Conservation (phyloP, 2,888 invertebrate genomes). For the Erpobdella octoculata region DNA sequence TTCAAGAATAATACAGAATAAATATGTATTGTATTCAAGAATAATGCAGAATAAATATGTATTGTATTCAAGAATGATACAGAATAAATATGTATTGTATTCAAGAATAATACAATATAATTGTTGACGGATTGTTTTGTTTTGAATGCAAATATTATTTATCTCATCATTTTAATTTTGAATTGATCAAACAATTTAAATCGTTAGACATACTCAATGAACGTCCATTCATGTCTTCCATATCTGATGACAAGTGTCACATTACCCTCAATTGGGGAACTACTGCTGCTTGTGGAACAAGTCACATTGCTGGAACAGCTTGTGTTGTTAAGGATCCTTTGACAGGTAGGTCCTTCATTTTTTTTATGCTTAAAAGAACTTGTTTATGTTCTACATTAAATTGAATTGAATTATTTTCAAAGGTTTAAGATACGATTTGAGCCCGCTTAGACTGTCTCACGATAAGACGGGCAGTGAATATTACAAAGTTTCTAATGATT, state of each 20-base stretch:
- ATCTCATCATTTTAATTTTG: too few species aligned
- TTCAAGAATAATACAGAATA: too few species aligned
- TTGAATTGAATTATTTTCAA: neutral
- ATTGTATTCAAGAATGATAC: too few species aligned
- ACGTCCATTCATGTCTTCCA: too few species aligned
- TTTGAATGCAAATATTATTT: too few species aligned
- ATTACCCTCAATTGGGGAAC: constrained; percentile 13
- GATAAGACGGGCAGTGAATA: neutral
- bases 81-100: too few species aligned
- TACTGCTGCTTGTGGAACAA: constrained; percentile 4
- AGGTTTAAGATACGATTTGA: constrained; percentile 21
- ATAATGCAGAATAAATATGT: too few species aligned
- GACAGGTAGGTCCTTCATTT: constrained; percentile 4
- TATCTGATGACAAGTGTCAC: constrained; percentile 3
- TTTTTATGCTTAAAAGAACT: neutral
- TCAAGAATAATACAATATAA: too few species aligned
- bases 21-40: too few species aligned
- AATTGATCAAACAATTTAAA: too few species aligned
- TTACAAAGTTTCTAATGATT: constrained; percentile 13
- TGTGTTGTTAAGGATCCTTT: constrained; percentile 13
- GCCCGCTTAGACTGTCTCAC: constrained; percentile 1
- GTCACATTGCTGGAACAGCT: constrained; percentile 5
- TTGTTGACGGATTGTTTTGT: too few species aligned
- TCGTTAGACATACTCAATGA: too few species aligned
- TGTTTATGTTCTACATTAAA: neutral